Conservation (phyloP, 2,888 invertebrate genomes). For the Apotomis capreana region DNA sequence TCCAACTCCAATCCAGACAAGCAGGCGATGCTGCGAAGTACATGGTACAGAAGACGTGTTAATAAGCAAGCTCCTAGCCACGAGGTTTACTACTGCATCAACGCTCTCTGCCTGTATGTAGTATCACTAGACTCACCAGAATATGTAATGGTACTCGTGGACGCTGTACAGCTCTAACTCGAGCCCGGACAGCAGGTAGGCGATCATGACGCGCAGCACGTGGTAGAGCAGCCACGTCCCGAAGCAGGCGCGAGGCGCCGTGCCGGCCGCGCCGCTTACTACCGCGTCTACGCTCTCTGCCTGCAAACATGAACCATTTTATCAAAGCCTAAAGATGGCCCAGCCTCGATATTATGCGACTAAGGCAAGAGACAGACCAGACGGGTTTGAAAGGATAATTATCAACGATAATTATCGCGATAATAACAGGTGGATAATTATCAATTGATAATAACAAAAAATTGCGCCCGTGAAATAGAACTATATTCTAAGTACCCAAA, state of each 20-base stretch:
- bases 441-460: too few species aligned
- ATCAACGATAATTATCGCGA: not conserved
- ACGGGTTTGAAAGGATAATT: too few species aligned
- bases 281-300: slow-evolving; percentile 94
- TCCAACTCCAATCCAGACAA: slow-evolving; percentile 97
- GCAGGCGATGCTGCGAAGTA: slow-evolving; percentile 94
- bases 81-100: too few species aligned
- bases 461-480: too few species aligned
- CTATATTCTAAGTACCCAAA: too few species aligned
- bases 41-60: slow-evolving; percentile 98
- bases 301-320: slow-evolving; percentile 65
- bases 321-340: not conserved
- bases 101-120: too few species aligned
- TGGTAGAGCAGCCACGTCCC: slow-evolving; percentile 98
- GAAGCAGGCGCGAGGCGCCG: slow-evolving; percentile 87
- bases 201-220: slow-evolving; percentile 95
- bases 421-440: not conserved
- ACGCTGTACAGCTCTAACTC: slow-evolving; percentile 97
- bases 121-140: slow-evolving; percentile 85
- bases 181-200: slow-evolving; percentile 96
- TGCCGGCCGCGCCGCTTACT: slow-evolving; percentile 60
- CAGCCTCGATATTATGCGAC: too few species aligned
- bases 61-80: too few species aligned
- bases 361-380: too few species aligned
- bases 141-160: slow-evolving; percentile 98